phyloP scores from a whole-genome alignment of 1,140 invertebrate species.

The Scaptomyza pallida region DNA sequence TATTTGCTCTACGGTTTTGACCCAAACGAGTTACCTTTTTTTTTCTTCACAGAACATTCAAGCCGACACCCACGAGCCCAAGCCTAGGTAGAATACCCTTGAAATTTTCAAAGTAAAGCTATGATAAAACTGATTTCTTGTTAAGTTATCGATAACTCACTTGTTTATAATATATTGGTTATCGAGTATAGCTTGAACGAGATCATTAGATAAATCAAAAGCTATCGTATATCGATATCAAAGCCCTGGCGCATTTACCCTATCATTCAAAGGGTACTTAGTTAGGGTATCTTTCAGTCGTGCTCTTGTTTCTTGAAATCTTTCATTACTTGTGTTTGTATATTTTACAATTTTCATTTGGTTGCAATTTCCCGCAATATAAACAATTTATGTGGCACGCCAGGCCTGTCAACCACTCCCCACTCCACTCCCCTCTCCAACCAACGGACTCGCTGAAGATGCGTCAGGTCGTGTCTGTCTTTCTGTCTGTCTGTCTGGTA shows the following conservation, averaged over 20 bases:
- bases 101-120: no score
- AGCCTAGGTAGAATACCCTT: no score
- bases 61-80: not conserved
- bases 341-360: constrained; percentile 61
- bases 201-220: no score
- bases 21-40: not conserved
- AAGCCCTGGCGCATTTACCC: no score
- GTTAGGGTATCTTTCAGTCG: not conserved
- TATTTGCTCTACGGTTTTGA: constrained; percentile 69
- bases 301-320: not conserved
- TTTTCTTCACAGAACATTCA: not conserved
- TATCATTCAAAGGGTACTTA: no score
- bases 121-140: no score
- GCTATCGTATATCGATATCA: no score
- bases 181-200: no score
- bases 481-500: not conserved
- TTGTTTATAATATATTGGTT: no score
- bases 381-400: constrained; percentile 70
- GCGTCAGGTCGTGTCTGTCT: constrained; percentile 14
- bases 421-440: not conserved
- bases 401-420: constrained; percentile 50
- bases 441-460: constrained; percentile 6
- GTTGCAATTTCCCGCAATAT: constrained; percentile 44
- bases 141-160: no score
- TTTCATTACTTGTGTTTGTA: not conserved